Base-by-base conservation (phyloP, 2,797 vertebrate genomes). In the Sebastes reedi region DNA sequence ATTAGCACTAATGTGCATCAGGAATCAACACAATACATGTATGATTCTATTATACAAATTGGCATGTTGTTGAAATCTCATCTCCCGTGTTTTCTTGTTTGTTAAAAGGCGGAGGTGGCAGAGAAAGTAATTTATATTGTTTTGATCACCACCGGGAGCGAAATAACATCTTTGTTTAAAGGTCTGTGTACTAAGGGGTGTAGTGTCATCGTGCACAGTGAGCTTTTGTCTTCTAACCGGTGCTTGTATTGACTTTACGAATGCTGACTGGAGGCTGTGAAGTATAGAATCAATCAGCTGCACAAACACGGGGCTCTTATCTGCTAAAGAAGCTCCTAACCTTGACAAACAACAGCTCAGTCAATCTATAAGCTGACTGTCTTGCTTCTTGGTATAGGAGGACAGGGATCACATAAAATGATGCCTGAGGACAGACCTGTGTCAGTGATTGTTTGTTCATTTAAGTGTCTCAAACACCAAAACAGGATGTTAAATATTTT, bases 241-340 rank as follows among this genome's bases (percentile, higher is more conserved):
- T 56, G 78, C 66, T 72, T 30, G 16, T 88, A 89, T 87, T 86
- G 92, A 92, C 75, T 84, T 81, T 58, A 46, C 25, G 20, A 58
- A 90, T 74, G 82, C 84, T 80, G 84, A 77, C 87, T 75, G 80
- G 60, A 81, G 79, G 84, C 90, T 75, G 46, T 70, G 64, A 80
- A 88, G 74, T 80, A 76, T 68, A 82, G 87, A 87, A 86, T 90
- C 89, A 90, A 90, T 93, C 85, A 72, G 76, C 80, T 60, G 6
- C 74, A 80, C 82, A 92, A 91, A 90, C 84, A 89, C 39, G 0
- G 2, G 8, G 13, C 67, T 82, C 81, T 87, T 89, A 87, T 89
- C 87, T 79, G 36, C 78, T 61, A 39, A 58, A 86, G 80, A 85
- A 58, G 65, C 77, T 67, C 5, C 69, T 74, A 70, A 84, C 69